Evolutionary conservation across 2,888 invertebrate species (phyloP), one percentile per base, ranked within the genome.

Genomic region (Clivina fossor): DNA sequence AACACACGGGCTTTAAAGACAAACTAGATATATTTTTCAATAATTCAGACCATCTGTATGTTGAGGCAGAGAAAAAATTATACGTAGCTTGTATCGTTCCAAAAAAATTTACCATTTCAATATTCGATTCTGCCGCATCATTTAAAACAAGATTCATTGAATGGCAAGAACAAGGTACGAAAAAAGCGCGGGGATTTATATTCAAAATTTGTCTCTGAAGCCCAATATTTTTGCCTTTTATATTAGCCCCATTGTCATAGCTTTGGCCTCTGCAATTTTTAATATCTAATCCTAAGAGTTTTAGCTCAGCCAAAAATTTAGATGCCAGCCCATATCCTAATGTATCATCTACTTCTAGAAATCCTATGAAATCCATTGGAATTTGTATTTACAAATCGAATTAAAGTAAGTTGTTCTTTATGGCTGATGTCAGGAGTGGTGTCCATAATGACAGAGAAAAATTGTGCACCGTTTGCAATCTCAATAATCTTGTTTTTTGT

Each of bases 161-260:
- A 53, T 61, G 60, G 40, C 59, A 61, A 30, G 49, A 56, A 61
- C 57, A 59, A 28, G 53, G 57, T 41, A 57, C 49, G n/a, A n/a
- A 60, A 56, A 57, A 18, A 49, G 54, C 59, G 58, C 43, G 48
- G 30, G 40, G 51, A 47, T 59, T 59, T 54, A 46, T 13, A 50
- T 69, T 63, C 20, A 64, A 59, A 60, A 69, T 63, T 65, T 63
- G 64, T 49, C 48, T 66, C 64, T 69, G 67, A 48, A n/a, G n/a
- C n/a, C n/a, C n/a, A n/a, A 69, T 65, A 60, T 66, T 64, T 65
- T 66, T 64, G 46, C 67, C 69, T 57, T 64, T 62, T 65, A 69
- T 69, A 43, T 69, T 70, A 4, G 66, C 62, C n/a, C 69, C 68
- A 60, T 70, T 70, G 58, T 70, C 68, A 61, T 70, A 69, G 28